A percentile compares a stretch with the other conserved stretches of the same genome.
Evolutionary conservation across 2,888 invertebrate genomes (phyloP).

Genomic region (Alcis repandata): DNA sequence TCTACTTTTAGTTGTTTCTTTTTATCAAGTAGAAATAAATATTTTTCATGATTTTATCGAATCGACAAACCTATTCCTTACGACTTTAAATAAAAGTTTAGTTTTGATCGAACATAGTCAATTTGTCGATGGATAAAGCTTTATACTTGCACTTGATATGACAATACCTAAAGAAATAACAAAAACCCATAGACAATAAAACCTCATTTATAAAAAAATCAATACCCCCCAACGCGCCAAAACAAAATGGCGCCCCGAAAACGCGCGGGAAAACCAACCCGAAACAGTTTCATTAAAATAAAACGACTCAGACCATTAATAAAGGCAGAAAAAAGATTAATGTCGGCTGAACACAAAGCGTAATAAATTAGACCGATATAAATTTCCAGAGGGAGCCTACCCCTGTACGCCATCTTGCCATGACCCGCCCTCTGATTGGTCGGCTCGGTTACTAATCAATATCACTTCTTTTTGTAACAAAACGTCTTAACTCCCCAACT

Average conservation of each 20-base stretch:
- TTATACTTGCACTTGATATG: too few species aligned
- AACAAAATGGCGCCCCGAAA: slow-evolving; percentile 73
- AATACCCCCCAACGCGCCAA: slow-evolving; percentile 38
- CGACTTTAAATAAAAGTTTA: too few species aligned
- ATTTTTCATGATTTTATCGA: too few species aligned
- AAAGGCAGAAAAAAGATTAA: slow-evolving; percentile 84
- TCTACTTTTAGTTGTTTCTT: too few species aligned
- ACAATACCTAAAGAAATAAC: neutral
- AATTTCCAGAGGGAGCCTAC: slow-evolving; percentile 71
- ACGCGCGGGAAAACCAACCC: slow-evolving; percentile 65
- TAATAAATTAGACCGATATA: slow-evolving; percentile 84
- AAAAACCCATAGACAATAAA: slow-evolving; percentile 1
- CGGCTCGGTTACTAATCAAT: slow-evolving; percentile 76
- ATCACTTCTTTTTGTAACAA: slow-evolving; percentile 48
- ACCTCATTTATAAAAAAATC: slow-evolving; percentile 33
- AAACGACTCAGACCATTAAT: slow-evolving; percentile 81
- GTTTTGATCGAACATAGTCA: too few species aligned
- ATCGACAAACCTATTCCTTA: too few species aligned
- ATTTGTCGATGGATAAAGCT: too few species aligned
- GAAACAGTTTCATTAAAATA: slow-evolving; percentile 81
- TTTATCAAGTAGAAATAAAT: too few species aligned
- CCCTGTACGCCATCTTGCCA: slow-evolving; percentile 77
- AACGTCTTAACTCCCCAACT: slow-evolving; percentile 38
- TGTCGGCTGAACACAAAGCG: slow-evolving; percentile 79
- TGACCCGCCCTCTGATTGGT: slow-evolving; percentile 71